phyloP scores from a whole-genome alignment of 2,113 vertebrate genomes.

The Notothenia rossii region DNA sequence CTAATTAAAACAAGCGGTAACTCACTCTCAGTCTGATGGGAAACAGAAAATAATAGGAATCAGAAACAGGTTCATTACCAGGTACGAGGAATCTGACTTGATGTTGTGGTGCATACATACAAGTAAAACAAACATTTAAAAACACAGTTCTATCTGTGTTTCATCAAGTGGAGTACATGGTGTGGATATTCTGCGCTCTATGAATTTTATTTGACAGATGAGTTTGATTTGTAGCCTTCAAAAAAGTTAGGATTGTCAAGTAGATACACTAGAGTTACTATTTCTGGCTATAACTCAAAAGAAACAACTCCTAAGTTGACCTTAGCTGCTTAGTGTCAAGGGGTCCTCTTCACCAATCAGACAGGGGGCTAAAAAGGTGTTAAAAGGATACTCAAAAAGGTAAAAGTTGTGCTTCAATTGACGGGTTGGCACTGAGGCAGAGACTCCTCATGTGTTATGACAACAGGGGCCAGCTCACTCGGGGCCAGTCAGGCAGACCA shows the following conservation, averaged over 20 bases:
- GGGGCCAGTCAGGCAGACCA: constrained; percentile 39
- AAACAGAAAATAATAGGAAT: not conserved
- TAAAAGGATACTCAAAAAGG: constrained; percentile 34
- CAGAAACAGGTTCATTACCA: too few species aligned
- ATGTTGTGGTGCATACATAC: too few species aligned
- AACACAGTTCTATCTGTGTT: too few species aligned
- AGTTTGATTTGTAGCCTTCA: too few species aligned
- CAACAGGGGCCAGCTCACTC: constrained; percentile 51
- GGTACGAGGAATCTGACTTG: too few species aligned
- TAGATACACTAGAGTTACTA: too few species aligned
- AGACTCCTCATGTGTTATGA: constrained; percentile 60
- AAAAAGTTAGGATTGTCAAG: too few species aligned
- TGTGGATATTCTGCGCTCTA: not conserved
- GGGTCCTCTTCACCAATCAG: not conserved
- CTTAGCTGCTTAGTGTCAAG: not conserved
- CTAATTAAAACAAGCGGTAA: constrained; percentile 2
- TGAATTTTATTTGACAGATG: not conserved
- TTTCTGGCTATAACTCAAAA: not conserved
- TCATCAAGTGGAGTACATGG: too few species aligned
- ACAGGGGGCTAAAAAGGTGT: constrained; percentile 9
- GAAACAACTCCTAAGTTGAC: not conserved
- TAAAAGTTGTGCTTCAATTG: constrained; percentile 42
- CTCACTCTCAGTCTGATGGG: not conserved
- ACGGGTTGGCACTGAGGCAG: constrained; percentile 20
- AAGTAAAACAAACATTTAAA: too few species aligned